Conservation (phyloP, 2,888 invertebrate species). For the Tigriopus californicus region DNA sequence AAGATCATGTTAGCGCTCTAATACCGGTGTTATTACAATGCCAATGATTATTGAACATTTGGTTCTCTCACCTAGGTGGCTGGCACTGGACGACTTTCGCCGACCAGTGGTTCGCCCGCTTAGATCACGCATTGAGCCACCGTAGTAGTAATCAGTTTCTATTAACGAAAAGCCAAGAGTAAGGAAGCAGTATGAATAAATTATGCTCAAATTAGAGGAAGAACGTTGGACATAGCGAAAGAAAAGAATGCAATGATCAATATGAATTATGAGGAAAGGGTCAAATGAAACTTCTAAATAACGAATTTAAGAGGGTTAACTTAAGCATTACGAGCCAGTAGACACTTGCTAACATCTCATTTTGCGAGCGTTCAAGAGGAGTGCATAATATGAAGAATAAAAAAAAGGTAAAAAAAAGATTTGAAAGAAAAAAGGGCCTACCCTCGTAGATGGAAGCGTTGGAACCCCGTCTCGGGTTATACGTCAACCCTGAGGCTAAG, state of each 20-base stretch:
- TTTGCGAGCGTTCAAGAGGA: too few relatives aligned
- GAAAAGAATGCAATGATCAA: background rate
- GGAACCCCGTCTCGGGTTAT: constrained; percentile 18
- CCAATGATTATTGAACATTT: background rate
- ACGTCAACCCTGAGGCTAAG: constrained; percentile 12
- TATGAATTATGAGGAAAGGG: background rate
- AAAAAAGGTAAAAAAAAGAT: too few relatives aligned
- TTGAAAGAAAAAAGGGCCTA: too few relatives aligned
- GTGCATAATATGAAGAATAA: too few relatives aligned
- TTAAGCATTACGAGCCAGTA: too few relatives aligned
- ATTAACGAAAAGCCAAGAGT: constrained; percentile 14
- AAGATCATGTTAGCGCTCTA: too few relatives aligned
- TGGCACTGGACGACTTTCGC: constrained; percentile 13
- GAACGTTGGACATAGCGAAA: background rate
- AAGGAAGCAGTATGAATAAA: background rate
- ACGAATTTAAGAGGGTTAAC: too few relatives aligned
- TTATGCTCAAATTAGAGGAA: background rate
- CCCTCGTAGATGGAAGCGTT: constrained; percentile 19
- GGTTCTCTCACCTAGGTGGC: constrained; percentile 9
- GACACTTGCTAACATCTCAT: too few relatives aligned
- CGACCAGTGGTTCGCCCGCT: background rate
- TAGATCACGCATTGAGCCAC: constrained; percentile 14
- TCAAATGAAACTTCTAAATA: too few relatives aligned
- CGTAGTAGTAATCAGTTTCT: constrained; percentile 16
- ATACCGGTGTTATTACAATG: background rate